Conservation (phyloP, 2,797 vertebrate genomes). For the Acanthurus lineatus region DNA sequence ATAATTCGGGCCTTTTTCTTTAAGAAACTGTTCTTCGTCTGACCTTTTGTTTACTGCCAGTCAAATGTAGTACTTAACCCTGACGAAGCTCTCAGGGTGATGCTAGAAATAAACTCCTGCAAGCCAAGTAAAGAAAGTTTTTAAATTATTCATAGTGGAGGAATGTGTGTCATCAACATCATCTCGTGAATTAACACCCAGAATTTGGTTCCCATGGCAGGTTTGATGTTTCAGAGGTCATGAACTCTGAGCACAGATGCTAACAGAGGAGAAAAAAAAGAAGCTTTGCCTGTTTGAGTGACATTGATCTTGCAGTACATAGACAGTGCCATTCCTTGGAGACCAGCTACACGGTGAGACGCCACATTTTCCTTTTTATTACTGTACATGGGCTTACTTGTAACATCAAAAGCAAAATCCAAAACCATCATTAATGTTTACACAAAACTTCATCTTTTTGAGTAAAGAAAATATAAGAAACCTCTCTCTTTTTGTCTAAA, state of each 20-base stretch:
- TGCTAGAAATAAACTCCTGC: constrained; percentile 33
- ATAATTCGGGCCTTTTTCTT: background rate
- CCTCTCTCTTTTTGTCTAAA: background rate
- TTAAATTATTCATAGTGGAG: constrained; percentile 54
- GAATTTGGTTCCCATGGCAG: constrained; percentile 45
- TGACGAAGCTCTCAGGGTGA: constrained; percentile 16
- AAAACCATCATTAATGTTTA: too few relatives aligned
- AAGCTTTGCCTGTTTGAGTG: constrained; percentile 68
- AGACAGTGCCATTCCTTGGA: constrained; percentile 66
- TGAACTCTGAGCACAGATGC: constrained; percentile 66
- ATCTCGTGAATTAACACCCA: constrained; percentile 46
- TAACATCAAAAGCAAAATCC: too few relatives aligned
- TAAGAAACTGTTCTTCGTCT: background rate
- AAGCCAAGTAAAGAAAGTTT: constrained; percentile 30
- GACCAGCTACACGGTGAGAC: constrained; percentile 24
- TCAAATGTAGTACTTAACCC: constrained; percentile 3
- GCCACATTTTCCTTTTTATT: constrained; percentile 21
- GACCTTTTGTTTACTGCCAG: background rate
- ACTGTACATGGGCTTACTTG: too few relatives aligned
- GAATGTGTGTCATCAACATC: constrained; percentile 47
- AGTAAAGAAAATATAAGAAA: background rate
- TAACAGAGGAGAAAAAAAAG: constrained; percentile 58
- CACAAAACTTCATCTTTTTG: too few relatives aligned
- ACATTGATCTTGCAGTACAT: constrained; percentile 66
- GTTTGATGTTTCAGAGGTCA: constrained; percentile 55